These are phyloP conservation scores for Synanthedon myopaeformis DNA, from an alignment of 2,888 invertebrate genomes.

Conservation along the genomic window DNA sequence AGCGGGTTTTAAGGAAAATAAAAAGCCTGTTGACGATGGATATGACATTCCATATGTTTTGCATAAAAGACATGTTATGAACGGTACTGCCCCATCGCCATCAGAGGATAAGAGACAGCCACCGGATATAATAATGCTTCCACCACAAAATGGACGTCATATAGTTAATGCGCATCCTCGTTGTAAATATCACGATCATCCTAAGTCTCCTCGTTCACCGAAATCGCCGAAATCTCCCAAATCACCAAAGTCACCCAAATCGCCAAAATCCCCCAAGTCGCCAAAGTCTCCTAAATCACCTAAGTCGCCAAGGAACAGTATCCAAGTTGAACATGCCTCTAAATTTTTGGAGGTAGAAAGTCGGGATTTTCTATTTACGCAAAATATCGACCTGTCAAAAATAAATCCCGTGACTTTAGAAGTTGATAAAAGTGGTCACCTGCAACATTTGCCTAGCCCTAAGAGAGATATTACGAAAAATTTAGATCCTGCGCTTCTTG, in stretches of 20 bases:
- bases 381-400: conserved; percentile 81
- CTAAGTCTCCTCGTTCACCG: conserved; percentile 60
- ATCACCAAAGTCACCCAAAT: conserved; percentile 75
- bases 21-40: conserved; percentile 65
- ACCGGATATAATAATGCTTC: conserved; percentile 58
- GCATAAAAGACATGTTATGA: conserved; percentile 87
- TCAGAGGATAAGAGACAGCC: conserved; percentile 54
- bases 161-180: conserved; percentile 56
- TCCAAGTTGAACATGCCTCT: conserved; percentile 45
- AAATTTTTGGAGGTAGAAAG: conserved; percentile 66
- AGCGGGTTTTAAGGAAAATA: conserved; percentile 62
- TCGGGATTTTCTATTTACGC: conserved; percentile 77
- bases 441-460: conserved; percentile 76
- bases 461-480: conserved; percentile 77
- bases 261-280: conserved; percentile 73
- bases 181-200: conserved; percentile 65
- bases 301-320: conserved; percentile 59
- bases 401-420: conserved; percentile 79
- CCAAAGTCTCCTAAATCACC: conserved; percentile 70
- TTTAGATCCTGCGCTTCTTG: conserved; percentile 76
- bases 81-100: conserved; percentile 79
- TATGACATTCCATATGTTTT: conserved; percentile 86
- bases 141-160: conserved; percentile 59
- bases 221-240: conserved; percentile 69
- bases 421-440: conserved; percentile 74